Evolutionary conservation across 2,888 invertebrate species (phyloP), one percentile per base, ranked within the genome.

Genomic region (Dusona sp.): DNA sequence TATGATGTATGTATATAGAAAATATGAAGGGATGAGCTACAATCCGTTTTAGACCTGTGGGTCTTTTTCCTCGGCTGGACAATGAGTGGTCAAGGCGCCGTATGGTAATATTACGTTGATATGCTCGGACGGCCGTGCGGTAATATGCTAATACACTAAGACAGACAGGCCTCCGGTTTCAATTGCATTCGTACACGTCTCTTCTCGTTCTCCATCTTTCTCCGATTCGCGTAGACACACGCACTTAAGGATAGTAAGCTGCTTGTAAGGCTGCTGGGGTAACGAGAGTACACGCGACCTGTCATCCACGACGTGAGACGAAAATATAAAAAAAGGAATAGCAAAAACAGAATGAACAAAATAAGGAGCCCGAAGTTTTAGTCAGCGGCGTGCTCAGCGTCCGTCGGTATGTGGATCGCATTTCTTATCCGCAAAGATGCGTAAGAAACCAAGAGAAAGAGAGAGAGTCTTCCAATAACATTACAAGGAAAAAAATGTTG

Each of bases 91-190:
- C 73, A 67, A 61, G 68, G 73, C 80, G 77, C 77, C 79, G 74
- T 84, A 84, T 87, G 87, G 74, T 87, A 87, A 87, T 88, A 70
- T 83, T 74, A 79, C 68, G 84, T 85, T 84, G 87, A 84, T 87
- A 82, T 84, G 85, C 82, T 88, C 82, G 73, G 88, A 87, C 82
- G 86, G 84, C 82, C 79, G 86, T 85, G 83, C 78, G 86, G 88
- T 86, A 87, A 89, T 86, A 89, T 89, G 90, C 87, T 90, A 90
- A 90, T 89, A 83, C 87, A 65, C 83, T 81, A 84, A 84, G 87
- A 87, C 84, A 79, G 84, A 87, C 84, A 81, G 78, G 78, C 84
- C 80, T 67, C 77, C 65, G 42, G 78, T 51, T 73, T 74, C 78
- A 81, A 79, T 84, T 79, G 86, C 86, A 81, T 81, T 84, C 87